Percentiles rank a stretch among this genome's conserved stretches.
These are phyloP conservation scores for Diarsia dahlii DNA, from an alignment of 2,888 invertebrate species.

Conservation along the genomic window DNA sequence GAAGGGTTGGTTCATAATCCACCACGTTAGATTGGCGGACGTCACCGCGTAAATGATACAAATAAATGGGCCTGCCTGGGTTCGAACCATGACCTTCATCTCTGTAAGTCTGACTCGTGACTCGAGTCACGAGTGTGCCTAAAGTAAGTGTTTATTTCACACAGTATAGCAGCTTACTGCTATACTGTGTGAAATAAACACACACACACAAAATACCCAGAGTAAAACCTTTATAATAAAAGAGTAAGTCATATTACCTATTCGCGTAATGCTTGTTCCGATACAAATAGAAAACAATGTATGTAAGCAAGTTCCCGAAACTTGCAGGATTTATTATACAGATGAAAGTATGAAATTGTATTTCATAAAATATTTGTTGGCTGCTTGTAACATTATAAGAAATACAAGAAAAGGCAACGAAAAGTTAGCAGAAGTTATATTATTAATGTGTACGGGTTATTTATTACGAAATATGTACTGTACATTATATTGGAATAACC, in stretches of 20 bases:
- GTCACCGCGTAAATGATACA: no score
- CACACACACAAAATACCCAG: background rate
- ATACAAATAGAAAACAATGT: constrained; percentile 4
- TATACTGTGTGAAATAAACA: no score
- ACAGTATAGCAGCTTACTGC: no score
- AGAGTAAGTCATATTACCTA: background rate
- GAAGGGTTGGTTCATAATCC: no score
- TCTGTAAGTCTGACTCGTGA: no score
- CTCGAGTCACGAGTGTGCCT: no score
- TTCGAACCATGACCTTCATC: no score
- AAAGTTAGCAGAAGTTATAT: constrained; percentile 4
- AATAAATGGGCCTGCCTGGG: no score
- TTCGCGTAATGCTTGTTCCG: background rate
- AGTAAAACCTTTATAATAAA: background rate
- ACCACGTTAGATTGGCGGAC: no score
- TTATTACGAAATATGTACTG: background rate
- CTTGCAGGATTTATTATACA: constrained; percentile 4
- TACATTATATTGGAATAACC: background rate
- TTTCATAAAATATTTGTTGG: constrained; percentile 17
- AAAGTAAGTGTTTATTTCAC: no score
- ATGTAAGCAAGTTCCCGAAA: background rate
- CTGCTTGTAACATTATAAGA: background rate
- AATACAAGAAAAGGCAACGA: background rate
- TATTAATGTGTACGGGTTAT: background rate
- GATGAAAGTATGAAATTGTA: constrained; percentile 4